A percentile compares a stretch with the other conserved stretches of the same genome.
phyloP scores from a whole-genome alignment of 2,113 vertebrate genomes.

The Machaerirhynchus nigripectus region DNA sequence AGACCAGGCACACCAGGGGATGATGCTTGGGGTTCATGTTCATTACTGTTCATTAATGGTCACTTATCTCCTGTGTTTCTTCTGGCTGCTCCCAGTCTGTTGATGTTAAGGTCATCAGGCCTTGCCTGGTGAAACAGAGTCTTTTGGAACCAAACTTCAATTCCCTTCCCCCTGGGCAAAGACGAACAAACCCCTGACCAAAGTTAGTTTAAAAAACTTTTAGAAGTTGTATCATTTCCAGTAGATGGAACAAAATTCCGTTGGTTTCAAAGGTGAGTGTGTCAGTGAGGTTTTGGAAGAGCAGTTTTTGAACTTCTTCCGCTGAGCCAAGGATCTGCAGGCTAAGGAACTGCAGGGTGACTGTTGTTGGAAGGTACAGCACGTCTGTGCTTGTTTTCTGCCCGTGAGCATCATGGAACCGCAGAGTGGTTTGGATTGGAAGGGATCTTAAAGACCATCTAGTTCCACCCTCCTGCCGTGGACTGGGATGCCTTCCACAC shows the following conservation, averaged over 20 bases:
- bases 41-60: background rate
- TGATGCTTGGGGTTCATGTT: background rate
- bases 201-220: background rate
- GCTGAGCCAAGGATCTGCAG: background rate
- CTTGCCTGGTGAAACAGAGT: background rate
- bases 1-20: background rate
- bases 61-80: background rate
- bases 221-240: background rate
- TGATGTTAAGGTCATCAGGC: background rate
- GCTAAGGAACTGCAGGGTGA: background rate
- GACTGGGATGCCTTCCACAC: background rate
- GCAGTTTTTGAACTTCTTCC: background rate
- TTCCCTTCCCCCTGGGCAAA: background rate
- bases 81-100: background rate
- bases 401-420: background rate
- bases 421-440: background rate
- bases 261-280: background rate
- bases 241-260: background rate
- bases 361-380: background rate
- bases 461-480: background rate
- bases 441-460: background rate
- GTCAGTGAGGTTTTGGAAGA: background rate
- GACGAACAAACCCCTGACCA: background rate
- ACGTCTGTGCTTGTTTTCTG: background rate
- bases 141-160: background rate